Evolutionary conservation across 30 jellyfish, hydroid and myxozoan genomes (phyloP).

Genomic region (Aurelia sp.): DNA sequence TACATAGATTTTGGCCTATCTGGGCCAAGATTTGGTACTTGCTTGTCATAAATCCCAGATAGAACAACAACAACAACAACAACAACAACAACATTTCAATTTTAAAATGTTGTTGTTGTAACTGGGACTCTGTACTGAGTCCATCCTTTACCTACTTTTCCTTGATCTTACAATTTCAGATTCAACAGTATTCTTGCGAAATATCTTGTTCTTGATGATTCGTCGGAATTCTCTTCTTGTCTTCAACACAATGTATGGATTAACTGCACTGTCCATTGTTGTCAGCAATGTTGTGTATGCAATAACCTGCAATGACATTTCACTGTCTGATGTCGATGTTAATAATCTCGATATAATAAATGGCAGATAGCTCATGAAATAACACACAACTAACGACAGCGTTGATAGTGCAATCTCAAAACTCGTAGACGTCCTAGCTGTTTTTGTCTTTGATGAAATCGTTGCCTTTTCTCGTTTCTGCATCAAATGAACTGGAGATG

Average conservation of each 20-base stretch:
- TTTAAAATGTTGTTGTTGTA: too few relatives aligned
- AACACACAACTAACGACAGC: conserved; percentile 19
- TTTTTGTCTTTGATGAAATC: neutral
- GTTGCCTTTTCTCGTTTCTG: neutral
- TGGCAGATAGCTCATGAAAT: conserved; percentile 36
- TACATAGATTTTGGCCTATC: too few relatives aligned
- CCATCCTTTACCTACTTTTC: too few relatives aligned
- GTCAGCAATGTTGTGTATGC: conserved; percentile 33
- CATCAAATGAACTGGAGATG: too few relatives aligned
- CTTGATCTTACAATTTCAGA: too few relatives aligned
- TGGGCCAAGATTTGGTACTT: too few relatives aligned
- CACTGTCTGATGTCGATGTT: neutral
- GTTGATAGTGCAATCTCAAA: conserved; percentile 45
- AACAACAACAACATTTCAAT: too few relatives aligned
- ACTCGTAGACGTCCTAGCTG: conserved; percentile 24
- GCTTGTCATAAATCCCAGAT: too few relatives aligned
- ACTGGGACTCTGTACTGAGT: too few relatives aligned
- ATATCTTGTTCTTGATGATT: conserved; percentile 13
- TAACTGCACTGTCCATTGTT: conserved; percentile 23
- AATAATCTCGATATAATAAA: conserved; percentile 4
- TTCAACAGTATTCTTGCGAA: neutral
- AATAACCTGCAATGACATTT: conserved; percentile 17
- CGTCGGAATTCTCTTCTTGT: conserved; percentile 30
- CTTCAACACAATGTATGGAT: conserved; percentile 36
- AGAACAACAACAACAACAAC: too few relatives aligned